A percentile compares a stretch with the other conserved stretches of the same genome.
Conservation (phyloP, 1,140 invertebrate genomes). For the Lepidurus arcticus region DNA sequence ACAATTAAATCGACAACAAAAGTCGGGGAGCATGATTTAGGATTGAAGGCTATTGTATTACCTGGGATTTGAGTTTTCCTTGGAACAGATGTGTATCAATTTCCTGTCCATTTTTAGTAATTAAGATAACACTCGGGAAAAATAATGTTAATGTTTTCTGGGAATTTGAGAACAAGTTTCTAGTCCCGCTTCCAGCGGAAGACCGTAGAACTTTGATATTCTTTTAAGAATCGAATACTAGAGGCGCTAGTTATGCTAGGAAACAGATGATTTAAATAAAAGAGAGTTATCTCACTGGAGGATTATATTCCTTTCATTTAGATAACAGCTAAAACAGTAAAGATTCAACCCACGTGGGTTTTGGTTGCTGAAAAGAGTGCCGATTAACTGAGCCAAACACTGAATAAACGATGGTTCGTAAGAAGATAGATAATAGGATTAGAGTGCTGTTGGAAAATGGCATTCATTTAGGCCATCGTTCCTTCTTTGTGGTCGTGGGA, state of each 20-base stretch:
- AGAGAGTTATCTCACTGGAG: neutral
- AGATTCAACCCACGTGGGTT: conserved; percentile 3
- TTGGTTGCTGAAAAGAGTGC: neutral
- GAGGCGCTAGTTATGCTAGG: too few relatives aligned
- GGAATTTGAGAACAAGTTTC: too few relatives aligned
- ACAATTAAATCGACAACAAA: neutral
- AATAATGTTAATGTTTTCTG: neutral
- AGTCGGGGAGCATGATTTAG: neutral
- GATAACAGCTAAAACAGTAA: neutral
- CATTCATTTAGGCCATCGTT: conserved; percentile 75
- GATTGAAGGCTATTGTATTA: neutral
- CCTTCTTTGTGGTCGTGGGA: conserved; percentile 91
- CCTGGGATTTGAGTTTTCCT: neutral
- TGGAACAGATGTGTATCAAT: neutral
- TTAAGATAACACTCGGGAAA: neutral
- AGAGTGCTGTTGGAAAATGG: conserved; percentile 96
- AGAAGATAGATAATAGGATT: conserved; percentile 96
- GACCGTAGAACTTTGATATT: too few relatives aligned
- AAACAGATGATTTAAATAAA: too few relatives aligned
- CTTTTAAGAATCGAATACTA: too few relatives aligned
- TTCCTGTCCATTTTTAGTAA: neutral
- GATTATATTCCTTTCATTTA: neutral
- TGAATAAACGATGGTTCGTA: conserved; percentile 54
- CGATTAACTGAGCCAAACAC: neutral
- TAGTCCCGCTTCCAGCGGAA: too few relatives aligned